phyloP scores from a whole-genome alignment of 2,113 vertebrate genomes.

The Delphinapterus leucas region DNA sequence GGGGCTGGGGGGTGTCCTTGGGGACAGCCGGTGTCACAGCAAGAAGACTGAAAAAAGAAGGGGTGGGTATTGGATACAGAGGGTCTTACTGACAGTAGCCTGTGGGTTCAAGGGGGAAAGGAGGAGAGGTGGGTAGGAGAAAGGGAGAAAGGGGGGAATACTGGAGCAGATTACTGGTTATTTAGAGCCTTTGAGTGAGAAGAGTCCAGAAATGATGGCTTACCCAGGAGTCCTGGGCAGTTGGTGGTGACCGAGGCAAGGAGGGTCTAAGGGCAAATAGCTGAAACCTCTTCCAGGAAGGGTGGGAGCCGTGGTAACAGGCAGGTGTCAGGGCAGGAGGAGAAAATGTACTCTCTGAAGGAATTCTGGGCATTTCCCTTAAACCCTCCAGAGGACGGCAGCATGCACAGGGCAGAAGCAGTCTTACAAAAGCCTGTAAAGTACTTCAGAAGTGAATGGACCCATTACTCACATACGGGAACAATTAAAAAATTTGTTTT shows the following conservation, averaged over 20 bases:
- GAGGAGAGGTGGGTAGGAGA: background rate
- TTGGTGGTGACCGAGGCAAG: background rate
- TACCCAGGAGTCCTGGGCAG: too few species aligned
- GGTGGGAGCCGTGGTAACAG: accelerated
- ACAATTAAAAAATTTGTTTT: background rate
- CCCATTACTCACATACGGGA: accelerated
- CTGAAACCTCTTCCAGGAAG: background rate
- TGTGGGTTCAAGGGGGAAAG: background rate
- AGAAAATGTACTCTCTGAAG: background rate
- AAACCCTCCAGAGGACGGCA: background rate
- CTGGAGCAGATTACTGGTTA: accelerated
- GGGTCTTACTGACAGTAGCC: background rate
- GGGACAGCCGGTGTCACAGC: too few species aligned
- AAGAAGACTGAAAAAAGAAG: background rate
- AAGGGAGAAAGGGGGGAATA: background rate
- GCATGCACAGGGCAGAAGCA: background rate
- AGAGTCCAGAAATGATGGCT: accelerated
- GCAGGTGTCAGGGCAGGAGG: background rate
- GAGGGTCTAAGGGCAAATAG: background rate
- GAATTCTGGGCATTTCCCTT: background rate
- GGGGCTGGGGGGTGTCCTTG: accelerated
- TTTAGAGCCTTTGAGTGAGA: background rate
- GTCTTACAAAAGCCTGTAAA: background rate
- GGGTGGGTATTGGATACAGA: too few species aligned
- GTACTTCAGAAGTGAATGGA: background rate